Evolutionary conservation across 2,888 invertebrate genomes (phyloP), one percentile per base, ranked within the genome.

Genomic region (Unio pictorum): DNA sequence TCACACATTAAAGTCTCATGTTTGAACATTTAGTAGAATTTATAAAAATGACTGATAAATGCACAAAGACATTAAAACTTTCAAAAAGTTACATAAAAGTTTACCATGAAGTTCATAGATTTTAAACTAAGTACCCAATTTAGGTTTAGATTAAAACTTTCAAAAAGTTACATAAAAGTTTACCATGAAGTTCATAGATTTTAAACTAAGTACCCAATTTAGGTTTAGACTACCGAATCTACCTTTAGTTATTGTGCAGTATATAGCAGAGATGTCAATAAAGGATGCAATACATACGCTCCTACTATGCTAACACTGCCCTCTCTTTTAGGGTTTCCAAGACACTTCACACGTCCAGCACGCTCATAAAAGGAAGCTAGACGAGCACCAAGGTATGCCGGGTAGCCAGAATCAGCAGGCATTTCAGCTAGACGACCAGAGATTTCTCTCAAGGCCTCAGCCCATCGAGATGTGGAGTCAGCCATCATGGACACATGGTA

Each of bases 401-500:
- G 99, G 92, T 99, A 99, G 89, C 99, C 99, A 64, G 93, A 93
- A 87, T 92, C 91, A 86, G 99, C 99, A 89, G 99, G 99, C 99
- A 99, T 99, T 93, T 99, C 99, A 90, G 99, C 99, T 90, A 99
- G 93, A 91, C 99, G 98, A 87, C 93, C 98, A 0, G 99, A 99
- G 92, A 99, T 99, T 94, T 99, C 99, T 92, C 99, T 94, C 91
- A 99, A 93, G 84, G 99, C 99, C 91, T 99, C 99, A 74, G 99
- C 99, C 99, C 99, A 99, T 92, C 99, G 96, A 20, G 99, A 99
- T 28, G 99, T 99, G 54, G 99, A 99, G 92, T 99, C 99, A 77
- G 99, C 99, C 99, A 99, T 99, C 99, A 99, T 99, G 83, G 99
- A 97, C 62, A 99, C 99, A 91, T 99, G 96, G 94, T 98, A 98